Evolutionary conservation across 1,140 invertebrate genomes (phyloP), one percentile per base, ranked within the genome.

Genomic region (Ctenoplectra terminalis): DNA sequence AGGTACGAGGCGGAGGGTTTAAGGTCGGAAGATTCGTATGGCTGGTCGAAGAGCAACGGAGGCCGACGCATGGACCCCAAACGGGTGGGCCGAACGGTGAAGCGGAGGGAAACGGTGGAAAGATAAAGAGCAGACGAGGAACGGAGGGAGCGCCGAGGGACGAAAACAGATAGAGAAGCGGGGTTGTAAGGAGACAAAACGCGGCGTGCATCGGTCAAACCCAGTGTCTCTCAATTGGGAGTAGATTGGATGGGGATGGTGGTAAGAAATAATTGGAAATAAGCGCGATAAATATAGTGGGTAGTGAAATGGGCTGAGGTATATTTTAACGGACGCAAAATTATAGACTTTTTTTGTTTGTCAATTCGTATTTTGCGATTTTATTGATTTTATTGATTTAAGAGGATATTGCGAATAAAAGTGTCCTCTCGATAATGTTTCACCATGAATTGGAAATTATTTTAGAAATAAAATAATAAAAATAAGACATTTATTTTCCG

Each of bases 21-120:
- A 81, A 86, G 76, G 61, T 60, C 84, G 67, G 58, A 58, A 83
- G 66, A 76, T 78, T 66, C 70, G 40, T n/a, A 75, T n/a, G 66
- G 46, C 9, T 20, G 17, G 17, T 34, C 26, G n/a, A 43, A 23
- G 34, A 40, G 69, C 9, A 31, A 52, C 31, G 20, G 15, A 70
- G 56, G 64, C n/a, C 9, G 26, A 73, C 34, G 15, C 29, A 20
- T 40, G 31, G 48, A 73, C 58, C 77, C 70, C 26, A 13, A 9
- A 31, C 26, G 46, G 26, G 11, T 29, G 29, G 20, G 11, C 71
- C 6, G n/a, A n/a, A 11, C 40, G 40, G 40, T 9, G 40, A 9
- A 11, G 34, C 26, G 66, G 43, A 46, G 46, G 15, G 29, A 56
- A n/a, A 23, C 7, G 48, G 48, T 23, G n/a, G 37, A 60, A 26